phyloP scores from a whole-genome alignment of 2,888 invertebrate species.

The Mystacides longicornis region DNA sequence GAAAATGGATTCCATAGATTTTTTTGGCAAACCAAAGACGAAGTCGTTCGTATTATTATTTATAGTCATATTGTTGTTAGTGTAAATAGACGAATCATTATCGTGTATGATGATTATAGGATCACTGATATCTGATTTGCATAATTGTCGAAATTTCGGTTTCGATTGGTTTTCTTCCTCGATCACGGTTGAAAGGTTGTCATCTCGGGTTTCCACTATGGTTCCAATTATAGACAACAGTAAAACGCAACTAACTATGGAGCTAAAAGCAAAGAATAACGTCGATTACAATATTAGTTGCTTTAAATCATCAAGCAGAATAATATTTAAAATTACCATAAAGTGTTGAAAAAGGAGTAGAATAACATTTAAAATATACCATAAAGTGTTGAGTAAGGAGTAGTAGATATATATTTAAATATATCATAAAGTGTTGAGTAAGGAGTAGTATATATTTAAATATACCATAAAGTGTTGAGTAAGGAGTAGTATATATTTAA shows the following conservation, averaged over 20 bases:
- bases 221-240: slow-evolving; percentile 40
- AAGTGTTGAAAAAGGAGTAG: too few species aligned
- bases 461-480: too few species aligned
- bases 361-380: too few species aligned
- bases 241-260: slow-evolving; percentile 30
- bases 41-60: slow-evolving; percentile 1
- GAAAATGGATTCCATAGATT: slow-evolving; percentile 18
- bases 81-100: not conserved
- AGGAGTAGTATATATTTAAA: too few species aligned
- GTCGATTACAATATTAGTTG: not conserved
- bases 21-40: slow-evolving; percentile 1
- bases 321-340: too few species aligned
- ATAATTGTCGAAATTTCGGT: not conserved
- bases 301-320: too few species aligned
- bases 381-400: too few species aligned
- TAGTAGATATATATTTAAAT: too few species aligned
- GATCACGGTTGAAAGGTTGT: slow-evolving; percentile 12
- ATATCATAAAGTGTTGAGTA: too few species aligned
- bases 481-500: too few species aligned
- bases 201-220: slow-evolving; percentile 37
- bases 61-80: slow-evolving; percentile 4
- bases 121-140: slow-evolving; percentile 12
- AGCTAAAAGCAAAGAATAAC: slow-evolving; percentile 15
- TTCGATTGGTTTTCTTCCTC: not conserved
- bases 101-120: not conserved